Evolutionary conservation across 2,113 vertebrate genomes (phyloP), one percentile per base, ranked within the genome.

Genomic region (Cathartes aura): DNA sequence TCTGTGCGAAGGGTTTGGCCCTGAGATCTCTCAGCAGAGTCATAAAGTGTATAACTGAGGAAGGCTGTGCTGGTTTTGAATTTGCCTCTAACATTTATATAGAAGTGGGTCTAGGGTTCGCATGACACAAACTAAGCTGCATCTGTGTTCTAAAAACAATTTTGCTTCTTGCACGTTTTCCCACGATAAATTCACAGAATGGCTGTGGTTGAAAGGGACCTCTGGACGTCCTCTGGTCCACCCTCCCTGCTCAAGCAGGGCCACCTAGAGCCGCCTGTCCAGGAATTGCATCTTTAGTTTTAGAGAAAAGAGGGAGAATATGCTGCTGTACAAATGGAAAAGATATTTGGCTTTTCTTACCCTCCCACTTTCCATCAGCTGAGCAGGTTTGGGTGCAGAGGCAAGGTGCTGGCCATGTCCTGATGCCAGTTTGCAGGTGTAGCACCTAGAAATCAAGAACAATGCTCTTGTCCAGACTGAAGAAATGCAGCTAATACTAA

Each of bases 31-130:
- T 85, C 13, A 29, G 29, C 38, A 63, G n/a, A 48, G 24, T 67
- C 23, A 16, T 66, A 43, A 48, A 32, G 11, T 29, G 0, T 62
- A 1, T 64, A 63, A 50, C 8, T 24, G 42, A 75, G 56, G 20
- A 72, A 64, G 23, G 2, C 34, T 38, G 27, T 81, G 27, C 34
- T 81, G 63, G 12, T 40, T 66, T 64, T 55, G 20, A 71, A 27
- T 74, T 89, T 47, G 36, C 16, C 22, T 88, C 23, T 40, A 13
- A 38, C 26, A 70, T 34, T 2, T 47, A 13, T 43, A 6, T 26
- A 30, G n/a, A 55, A 66, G 24, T 29, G 18, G 6, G 24, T 50
- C 23, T 84, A 12, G 3, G 1, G 11, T 78, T 93, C 0, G 0
- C 8, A 7, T 82, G 47, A 32, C 15, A 21, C 24, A 43, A 73